Base-by-base conservation (phyloP, 2,113 vertebrate species). In the Stercorarius parasiticus region DNA sequence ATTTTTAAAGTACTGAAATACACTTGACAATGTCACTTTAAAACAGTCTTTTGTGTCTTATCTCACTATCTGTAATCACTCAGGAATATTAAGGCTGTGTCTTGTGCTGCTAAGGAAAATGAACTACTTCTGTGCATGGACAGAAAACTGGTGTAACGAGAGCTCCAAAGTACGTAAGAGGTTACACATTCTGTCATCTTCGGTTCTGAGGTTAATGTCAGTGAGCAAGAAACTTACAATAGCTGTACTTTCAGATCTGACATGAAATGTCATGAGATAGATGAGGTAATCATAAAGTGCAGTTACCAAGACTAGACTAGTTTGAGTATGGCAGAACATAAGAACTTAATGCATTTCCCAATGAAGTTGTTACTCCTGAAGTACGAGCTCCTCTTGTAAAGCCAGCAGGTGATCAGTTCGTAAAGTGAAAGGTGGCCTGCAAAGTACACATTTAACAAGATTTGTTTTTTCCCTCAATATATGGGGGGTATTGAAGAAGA, bases 191-290 rank as follows among this genome's bases (percentile, higher is more conserved):
- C 83, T 93, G 91, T 91, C 91, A 89, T 92, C 94, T 81, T 64
- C 62, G 26, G 93, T 61, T 79, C 93, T 69, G 78, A 95, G 95
- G 88, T 91, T 97, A 95, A 95, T 94, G 91, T 71, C 90, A 93
- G 81, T 1, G 18, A 93, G 81, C 86, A 85, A 91, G 81, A 50
- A 95, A 82, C 47, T 76, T 71, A 71, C 78, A 92, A 86, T 77
- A 87, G 92, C 93, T 87, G 78, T 82, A 50, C 96, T 95, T 94
- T 89, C 94, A 89, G 73, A 94, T 70, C 66, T 96, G 97, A 94
- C 94, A 95, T 32, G 65, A 93, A 93, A 82, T 96, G 94, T 95
- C 97, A 89, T 85, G 88, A 97, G 86, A 91, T 66, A 95, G 96
- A 93, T 91, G 95, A 95, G 81, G 93, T 87, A 95, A 96, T 95